phyloP scores from a whole-genome alignment of 1,140 invertebrate genomes.

The Anagrus nilaparvatae region DNA sequence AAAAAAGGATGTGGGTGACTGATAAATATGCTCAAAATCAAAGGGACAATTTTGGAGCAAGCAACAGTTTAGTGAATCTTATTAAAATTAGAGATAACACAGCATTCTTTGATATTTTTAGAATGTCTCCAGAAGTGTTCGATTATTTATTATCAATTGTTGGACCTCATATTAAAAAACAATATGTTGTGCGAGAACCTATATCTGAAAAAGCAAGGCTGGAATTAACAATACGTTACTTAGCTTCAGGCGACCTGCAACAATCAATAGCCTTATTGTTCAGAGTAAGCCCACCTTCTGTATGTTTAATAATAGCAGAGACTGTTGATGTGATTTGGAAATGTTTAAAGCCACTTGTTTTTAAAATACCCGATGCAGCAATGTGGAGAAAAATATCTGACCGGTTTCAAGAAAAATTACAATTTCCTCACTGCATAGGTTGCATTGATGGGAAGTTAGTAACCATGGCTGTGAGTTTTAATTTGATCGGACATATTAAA shows the following conservation, averaged over 20 bases:
- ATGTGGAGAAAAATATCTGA: not conserved
- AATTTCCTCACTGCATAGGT: not conserved
- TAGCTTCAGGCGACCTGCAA: not conserved
- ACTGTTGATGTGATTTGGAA: not conserved
- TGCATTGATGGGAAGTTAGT: not conserved
- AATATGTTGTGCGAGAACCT: constrained; percentile 4
- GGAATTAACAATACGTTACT: constrained; percentile 1
- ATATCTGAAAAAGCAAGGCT: constrained; percentile 5
- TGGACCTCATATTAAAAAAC: constrained; percentile 7
- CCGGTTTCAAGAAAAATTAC: not conserved
- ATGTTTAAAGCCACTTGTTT: not conserved
- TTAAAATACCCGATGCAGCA: not conserved
- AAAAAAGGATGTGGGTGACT: too few species aligned
- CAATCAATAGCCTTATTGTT: not conserved
- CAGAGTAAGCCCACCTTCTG: not conserved
- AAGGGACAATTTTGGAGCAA: too few species aligned
- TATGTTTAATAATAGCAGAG: not conserved
- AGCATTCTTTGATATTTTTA: constrained; percentile 10
- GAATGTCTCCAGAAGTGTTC: constrained; percentile 8
- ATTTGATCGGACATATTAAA: too few species aligned
- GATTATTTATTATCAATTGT: constrained; percentile 9
- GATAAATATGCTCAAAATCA: too few species aligned
- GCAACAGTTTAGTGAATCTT: too few species aligned
- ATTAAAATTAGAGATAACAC: too few species aligned
- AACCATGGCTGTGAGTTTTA: too few species aligned